phyloP scores from a whole-genome alignment of 2,888 invertebrate genomes.

The Electrophaes corylata region DNA sequence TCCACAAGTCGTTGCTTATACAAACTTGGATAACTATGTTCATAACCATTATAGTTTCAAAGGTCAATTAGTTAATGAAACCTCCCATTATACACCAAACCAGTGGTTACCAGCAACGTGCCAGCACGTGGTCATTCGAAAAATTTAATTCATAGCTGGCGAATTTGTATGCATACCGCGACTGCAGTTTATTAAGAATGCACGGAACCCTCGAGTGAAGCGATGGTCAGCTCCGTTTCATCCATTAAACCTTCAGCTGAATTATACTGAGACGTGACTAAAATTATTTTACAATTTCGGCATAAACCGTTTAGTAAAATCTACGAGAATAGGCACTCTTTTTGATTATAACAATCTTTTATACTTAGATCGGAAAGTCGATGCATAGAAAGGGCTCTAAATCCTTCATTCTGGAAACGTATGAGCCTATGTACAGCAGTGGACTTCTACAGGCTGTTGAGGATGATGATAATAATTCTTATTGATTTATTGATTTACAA shows the following conservation, averaged over 20 bases:
- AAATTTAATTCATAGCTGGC: constrained; percentile 72
- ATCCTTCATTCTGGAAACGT: too few relatives aligned
- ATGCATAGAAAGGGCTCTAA: too few relatives aligned
- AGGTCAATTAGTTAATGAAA: neutral
- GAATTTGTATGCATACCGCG: constrained; percentile 72
- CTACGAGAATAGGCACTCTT: too few relatives aligned
- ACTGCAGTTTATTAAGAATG: constrained; percentile 73
- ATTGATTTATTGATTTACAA: too few relatives aligned
- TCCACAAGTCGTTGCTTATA: neutral
- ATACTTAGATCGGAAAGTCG: too few relatives aligned
- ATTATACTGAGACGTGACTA: constrained; percentile 25
- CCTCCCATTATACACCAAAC: neutral
- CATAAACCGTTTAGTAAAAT: constrained; percentile 6
- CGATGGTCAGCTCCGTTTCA: constrained; percentile 61
- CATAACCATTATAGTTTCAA: neutral
- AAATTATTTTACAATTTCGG: constrained; percentile 19
- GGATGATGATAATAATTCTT: too few relatives aligned
- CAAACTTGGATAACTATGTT: neutral
- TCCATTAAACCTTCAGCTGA: constrained; percentile 37
- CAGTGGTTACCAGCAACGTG: constrained; percentile 1
- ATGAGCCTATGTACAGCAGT: too few relatives aligned
- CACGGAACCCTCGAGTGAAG: constrained; percentile 55
- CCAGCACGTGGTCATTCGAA: constrained; percentile 62
- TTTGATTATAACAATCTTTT: too few relatives aligned
- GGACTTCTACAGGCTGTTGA: too few relatives aligned